phyloP scores from a whole-genome alignment of 1,140 invertebrate genomes.

The Pararge aegeria region DNA sequence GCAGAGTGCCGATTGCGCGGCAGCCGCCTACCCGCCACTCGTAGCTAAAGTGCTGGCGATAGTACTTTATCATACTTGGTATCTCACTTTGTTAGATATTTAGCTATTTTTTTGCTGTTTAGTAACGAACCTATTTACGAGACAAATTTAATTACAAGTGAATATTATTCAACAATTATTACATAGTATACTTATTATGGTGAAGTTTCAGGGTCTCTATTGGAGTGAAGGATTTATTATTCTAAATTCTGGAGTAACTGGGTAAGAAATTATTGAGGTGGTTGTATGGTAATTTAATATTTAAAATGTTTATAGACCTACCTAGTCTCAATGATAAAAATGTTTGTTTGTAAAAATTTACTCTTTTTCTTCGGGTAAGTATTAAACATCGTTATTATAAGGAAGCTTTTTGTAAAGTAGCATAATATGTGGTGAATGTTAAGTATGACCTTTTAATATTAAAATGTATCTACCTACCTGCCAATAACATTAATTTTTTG shows the following conservation, averaged over 20 bases:
- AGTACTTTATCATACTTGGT: background rate
- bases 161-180: too few relatives aligned
- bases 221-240: background rate
- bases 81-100: background rate
- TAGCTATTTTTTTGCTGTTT: background rate
- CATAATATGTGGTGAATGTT: background rate
- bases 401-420: background rate
- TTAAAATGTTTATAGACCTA: background rate
- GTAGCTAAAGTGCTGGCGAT: constrained; percentile 1
- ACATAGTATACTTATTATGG: background rate
- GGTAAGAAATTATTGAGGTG: background rate
- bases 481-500: background rate
- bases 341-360: too few relatives aligned
- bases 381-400: background rate
- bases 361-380: too few relatives aligned
- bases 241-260: background rate
- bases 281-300: background rate
- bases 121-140: background rate
- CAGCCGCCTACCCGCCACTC: background rate
- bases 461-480: too few relatives aligned
- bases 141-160: too few relatives aligned
- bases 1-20: constrained; percentile 30
- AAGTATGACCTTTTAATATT: background rate
- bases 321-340: background rate
- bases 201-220: background rate